Evolutionary conservation across 2,888 invertebrate species (phyloP), one percentile per base, ranked within the genome.

Genomic region (Trissolcus japonicus): DNA sequence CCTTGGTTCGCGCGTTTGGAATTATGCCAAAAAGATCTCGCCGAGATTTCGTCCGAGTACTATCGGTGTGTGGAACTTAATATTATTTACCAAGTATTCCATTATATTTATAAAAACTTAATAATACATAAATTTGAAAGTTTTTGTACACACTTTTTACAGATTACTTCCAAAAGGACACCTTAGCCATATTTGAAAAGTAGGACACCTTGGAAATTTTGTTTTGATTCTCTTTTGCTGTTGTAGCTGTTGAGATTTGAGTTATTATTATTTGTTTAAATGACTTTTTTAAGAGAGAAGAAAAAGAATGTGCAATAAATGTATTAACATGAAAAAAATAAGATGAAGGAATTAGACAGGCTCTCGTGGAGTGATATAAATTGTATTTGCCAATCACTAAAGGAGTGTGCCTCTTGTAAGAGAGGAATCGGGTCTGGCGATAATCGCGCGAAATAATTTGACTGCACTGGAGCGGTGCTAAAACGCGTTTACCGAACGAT

Each of bases 1-100:
- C 85, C 82, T 79, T 79, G 82, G 82, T 80, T 81, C 78, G 83
- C 82, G 83, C 82, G 82, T 84, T 86, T 87, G 87, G 86, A 86
- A 81, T 82, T 81, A 79, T 79, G 86, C 87, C 86, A 87, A 84
- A 83, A 85, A 85, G 83, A 86, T 84, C 83, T 81, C 65, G 72
- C 68, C 76, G 76, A 59, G 76, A 76, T 79, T 71, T 75, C 72
- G 56, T n/a, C 51, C 60, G 55, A 55, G 60, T 59, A 21, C 69
- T 71, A 71, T 59, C 65, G 68, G 61, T 48, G 57, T 53, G 43
- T 56, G 35, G 9, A 35, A 35, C 35, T 35, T 35, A 35, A 35
- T 35, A 35, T 35, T 35, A 35, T 35, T 35, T 35, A 35, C 35
- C 0, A 35, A 35, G 35, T 35, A 35, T 35, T 35, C 9, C 7